Conservation (phyloP, 1,140 invertebrate genomes). For the Chironomus striatipennis region DNA sequence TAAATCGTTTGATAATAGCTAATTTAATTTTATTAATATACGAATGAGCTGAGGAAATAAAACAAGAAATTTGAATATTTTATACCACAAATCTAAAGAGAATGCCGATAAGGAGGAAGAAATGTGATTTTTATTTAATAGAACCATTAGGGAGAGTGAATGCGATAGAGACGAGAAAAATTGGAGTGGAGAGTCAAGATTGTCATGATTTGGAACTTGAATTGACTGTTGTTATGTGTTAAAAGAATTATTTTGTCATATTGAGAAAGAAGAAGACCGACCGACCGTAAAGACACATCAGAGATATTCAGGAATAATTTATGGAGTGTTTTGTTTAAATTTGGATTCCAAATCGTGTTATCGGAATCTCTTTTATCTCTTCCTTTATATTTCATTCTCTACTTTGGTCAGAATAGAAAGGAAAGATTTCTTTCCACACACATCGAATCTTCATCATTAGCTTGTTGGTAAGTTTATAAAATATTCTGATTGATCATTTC, state of each 20-base stretch:
- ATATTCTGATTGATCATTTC: slow-evolving; percentile 23
- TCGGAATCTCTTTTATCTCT: slow-evolving; percentile 22
- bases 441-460: background rate
- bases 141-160: slow-evolving; percentile 12
- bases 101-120: background rate
- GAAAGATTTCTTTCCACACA: background rate
- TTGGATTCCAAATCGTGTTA: slow-evolving; percentile 18
- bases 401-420: background rate
- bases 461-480: slow-evolving; percentile 7
- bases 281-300: too few relatives aligned
- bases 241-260: slow-evolving; percentile 19
- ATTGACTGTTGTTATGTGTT: background rate
- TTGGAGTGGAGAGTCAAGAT: background rate
- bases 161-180: too few relatives aligned
- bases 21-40: slow-evolving; percentile 10
- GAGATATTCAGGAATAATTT: slow-evolving; percentile 2
- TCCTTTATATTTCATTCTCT: background rate
- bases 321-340: slow-evolving; percentile 5
- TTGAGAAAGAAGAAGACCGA: background rate
- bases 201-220: background rate
- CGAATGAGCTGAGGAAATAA: background rate
- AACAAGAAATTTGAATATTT: too few relatives aligned
- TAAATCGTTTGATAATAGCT: background rate
- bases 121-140: slow-evolving; percentile 1
- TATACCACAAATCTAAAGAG: too few relatives aligned